Conservation (phyloP, 2,113 vertebrate species). For the Sylvia atricapilla region DNA sequence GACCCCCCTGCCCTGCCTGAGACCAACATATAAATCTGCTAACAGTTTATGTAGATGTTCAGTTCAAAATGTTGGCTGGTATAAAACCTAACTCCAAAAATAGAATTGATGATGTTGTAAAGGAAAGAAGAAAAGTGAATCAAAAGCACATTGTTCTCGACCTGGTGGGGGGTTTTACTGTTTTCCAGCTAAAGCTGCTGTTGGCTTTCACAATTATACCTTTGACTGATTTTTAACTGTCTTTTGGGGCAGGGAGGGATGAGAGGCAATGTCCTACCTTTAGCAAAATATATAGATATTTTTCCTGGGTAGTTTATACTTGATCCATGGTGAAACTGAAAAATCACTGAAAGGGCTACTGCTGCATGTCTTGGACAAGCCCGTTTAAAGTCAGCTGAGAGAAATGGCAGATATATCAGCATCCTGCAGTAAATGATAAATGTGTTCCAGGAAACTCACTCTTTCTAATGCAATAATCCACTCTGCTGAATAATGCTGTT, state of each 20-base stretch:
- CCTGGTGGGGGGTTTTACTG: background rate
- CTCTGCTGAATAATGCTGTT: background rate
- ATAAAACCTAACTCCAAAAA: background rate
- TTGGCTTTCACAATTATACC: background rate
- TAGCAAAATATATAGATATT: background rate
- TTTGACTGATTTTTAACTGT: background rate
- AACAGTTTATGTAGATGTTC: background rate
- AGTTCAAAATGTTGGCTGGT: background rate
- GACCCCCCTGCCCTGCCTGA: fast-evolving
- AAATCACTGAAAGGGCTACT: background rate
- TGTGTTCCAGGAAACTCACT: background rate
- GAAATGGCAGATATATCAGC: background rate
- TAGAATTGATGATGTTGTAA: background rate
- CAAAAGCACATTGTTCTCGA: background rate
- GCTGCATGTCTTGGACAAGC: background rate
- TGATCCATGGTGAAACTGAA: background rate
- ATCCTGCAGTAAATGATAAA: background rate
- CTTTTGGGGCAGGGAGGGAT: background rate
- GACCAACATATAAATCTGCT: background rate
- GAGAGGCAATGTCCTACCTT: background rate
- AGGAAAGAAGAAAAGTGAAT: background rate
- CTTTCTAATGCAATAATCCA: background rate
- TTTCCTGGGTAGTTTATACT: background rate
- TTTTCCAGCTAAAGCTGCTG: background rate
- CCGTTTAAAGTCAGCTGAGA: background rate